phyloP scores from a whole-genome alignment of 2,797 vertebrate species.

The Sorex maritimensis region DNA sequence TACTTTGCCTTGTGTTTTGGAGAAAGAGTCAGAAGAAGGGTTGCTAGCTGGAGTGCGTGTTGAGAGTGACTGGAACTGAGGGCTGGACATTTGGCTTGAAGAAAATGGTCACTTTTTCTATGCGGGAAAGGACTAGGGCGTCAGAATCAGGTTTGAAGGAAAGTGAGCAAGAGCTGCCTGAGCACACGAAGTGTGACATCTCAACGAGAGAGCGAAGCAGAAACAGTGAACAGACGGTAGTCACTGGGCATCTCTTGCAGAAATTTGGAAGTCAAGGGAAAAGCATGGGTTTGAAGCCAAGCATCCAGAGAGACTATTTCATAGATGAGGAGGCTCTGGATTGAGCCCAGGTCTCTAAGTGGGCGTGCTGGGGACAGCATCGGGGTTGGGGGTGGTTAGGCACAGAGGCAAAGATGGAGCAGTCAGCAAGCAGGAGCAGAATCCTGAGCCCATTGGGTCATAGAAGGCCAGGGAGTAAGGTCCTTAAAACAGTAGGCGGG shows the following conservation, averaged over 20 bases:
- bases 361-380: background rate
- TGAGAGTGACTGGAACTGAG: background rate
- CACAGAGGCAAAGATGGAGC: constrained; percentile 3
- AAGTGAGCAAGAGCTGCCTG: background rate
- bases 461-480: background rate
- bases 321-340: background rate
- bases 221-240: background rate
- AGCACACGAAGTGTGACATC: background rate
- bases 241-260: background rate
- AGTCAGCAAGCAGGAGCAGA: background rate
- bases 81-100: background rate
- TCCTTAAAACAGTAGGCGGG: background rate
- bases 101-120: background rate
- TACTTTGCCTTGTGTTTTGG: background rate
- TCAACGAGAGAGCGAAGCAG: background rate
- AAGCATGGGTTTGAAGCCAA: background rate
- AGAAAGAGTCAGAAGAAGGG: background rate
- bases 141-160: background rate
- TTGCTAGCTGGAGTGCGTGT: background rate
- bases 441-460: background rate
- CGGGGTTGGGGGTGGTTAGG: background rate
- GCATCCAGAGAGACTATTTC: background rate
- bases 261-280: background rate
- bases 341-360: background rate
- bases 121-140: background rate